Base-by-base conservation (phyloP, 2,797 vertebrate genomes). In the Phoeniculus purpureus region DNA sequence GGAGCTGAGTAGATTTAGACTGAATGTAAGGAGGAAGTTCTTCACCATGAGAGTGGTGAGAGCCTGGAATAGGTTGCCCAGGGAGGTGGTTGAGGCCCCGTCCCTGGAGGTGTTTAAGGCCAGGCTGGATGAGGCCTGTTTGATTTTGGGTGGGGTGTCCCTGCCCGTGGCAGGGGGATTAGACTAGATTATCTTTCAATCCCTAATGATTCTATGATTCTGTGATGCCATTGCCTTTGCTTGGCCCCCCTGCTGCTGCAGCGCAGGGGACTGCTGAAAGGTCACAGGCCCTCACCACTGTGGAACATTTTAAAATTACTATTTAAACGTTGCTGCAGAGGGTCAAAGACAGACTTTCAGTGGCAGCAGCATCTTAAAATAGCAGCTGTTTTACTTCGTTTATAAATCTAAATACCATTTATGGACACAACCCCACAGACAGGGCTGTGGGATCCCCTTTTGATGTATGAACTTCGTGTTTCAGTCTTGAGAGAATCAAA, bases 351-450 rank as follows among this genome's bases (percentile, higher is more conserved):
- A 90, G 79, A 65, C 48, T 92, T 92, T 23, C 65, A 76, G 78
- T 68, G 92, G 81, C 59, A 77, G 81, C 59, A 77, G 78, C 55
- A 66, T 65, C 95, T 94, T 93, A 96, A 96, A 96, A 96, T 95
- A 96, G 88, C 77, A 90, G 68, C 74, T 47, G 59, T 76, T 95
- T 91, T 81, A 78, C 58, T 34, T 0, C 0, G 55, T 92, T 92
- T 94, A 83, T 95, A 85, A 74, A 89, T 87, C 62, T 86, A 94
- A 95, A 73, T 73, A 87, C 93, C 94, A 89, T 94, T 88, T 93
- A 96, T 73, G 90, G 94, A 64, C 81, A 70, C 55, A 92, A 58
- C 13, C 43, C 52, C 54, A 66, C 37, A 75, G 76, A 29, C 0
- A 0, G 65, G 81, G 78, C 13, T 43, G 52, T 65, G 55, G 45